These are phyloP conservation scores for Callaeas wilsoni DNA, from an alignment of 2,113 vertebrate species.

Conservation along the genomic window DNA sequence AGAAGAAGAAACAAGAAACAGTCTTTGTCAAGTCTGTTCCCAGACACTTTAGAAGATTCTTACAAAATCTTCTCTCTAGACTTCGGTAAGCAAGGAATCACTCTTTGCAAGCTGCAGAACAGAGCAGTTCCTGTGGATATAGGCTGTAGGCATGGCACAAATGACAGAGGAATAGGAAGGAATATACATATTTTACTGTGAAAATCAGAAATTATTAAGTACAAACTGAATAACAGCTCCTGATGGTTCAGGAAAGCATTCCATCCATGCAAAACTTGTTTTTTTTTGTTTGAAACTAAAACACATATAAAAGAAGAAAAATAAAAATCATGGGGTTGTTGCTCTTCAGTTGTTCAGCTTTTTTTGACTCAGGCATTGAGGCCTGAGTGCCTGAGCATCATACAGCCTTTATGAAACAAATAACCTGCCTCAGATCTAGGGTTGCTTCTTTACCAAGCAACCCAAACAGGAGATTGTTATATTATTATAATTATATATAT, in stretches of 20 bases:
- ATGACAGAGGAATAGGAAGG: not conserved
- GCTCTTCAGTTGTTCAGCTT: not conserved
- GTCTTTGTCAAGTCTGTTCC: not conserved
- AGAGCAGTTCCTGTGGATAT: not conserved
- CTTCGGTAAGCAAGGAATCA: not conserved
- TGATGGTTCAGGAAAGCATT: not conserved
- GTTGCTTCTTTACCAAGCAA: not conserved
- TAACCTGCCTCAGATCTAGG: not conserved
- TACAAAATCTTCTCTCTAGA: not conserved
- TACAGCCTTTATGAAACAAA: not conserved
- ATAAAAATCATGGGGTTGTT: not conserved
- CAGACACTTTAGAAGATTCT: not conserved
- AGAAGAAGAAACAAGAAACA: not conserved
- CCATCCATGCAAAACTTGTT: not conserved
- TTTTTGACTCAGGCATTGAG: not conserved
- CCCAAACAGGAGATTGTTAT: not conserved
- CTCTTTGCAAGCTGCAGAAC: not conserved
- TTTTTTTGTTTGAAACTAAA: not conserved
- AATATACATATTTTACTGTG: not conserved
- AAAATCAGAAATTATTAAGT: not conserved
- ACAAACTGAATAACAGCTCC: not conserved
- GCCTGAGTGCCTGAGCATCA: not conserved
- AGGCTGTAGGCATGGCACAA: not conserved
- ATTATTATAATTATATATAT: not conserved
- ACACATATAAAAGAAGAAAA: not conserved